Evolutionary conservation across 2,888 invertebrate species (phyloP).

Genomic region (Gari tellinella): DNA sequence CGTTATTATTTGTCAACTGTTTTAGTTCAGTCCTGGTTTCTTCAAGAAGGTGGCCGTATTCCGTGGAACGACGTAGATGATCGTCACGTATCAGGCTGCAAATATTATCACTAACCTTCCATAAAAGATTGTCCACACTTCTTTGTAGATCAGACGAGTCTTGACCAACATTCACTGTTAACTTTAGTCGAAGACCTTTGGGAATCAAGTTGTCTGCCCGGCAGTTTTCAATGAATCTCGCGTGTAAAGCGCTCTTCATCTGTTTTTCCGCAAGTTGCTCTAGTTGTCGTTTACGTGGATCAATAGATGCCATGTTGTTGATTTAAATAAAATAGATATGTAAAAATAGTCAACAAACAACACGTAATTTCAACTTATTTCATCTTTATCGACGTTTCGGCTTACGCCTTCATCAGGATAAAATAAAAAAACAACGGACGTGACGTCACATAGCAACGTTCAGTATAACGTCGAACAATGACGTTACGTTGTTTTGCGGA

Average conservation of each 20-base stretch:
- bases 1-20: background rate
- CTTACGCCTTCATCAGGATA: too few relatives aligned
- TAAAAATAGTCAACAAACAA: too few relatives aligned
- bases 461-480: too few relatives aligned
- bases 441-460: too few relatives aligned
- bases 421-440: too few relatives aligned
- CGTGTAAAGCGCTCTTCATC: conserved; percentile 16
- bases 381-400: too few relatives aligned
- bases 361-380: too few relatives aligned
- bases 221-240: conserved; percentile 9
- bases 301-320: conserved; percentile 1
- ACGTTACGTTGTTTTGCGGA: too few relatives aligned
- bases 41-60: background rate
- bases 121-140: background rate
- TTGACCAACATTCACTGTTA: conserved; percentile 9
- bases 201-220: conserved; percentile 3
- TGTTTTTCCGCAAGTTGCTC: conserved; percentile 12
- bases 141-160: conserved; percentile 8
- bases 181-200: conserved; percentile 6
- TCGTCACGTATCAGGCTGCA: conserved; percentile 1
- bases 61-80: background rate
- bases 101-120: conserved; percentile 7
- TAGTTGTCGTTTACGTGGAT: conserved; percentile 1
- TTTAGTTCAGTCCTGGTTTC: background rate
- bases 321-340: too few relatives aligned